Evolutionary conservation across 2,888 invertebrate genomes (phyloP), one percentile per base, ranked within the genome.

Genomic region (Parasteatoda lunata): DNA sequence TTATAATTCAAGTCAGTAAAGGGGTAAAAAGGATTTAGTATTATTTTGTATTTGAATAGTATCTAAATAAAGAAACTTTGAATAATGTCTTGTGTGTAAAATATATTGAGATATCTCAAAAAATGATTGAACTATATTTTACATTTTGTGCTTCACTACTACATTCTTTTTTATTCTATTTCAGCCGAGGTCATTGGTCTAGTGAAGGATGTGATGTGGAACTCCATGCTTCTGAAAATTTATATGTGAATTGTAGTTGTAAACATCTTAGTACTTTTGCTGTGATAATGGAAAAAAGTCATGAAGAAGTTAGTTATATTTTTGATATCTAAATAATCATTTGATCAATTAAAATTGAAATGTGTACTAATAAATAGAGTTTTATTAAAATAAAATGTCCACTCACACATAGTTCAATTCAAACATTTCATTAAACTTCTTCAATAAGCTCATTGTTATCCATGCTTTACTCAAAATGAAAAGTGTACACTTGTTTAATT

Each of bases 241-340:
- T 70, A 11, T 91, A 90, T 72, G 95, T 98, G 75, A 97, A 97
- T 92, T 98, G 98, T 91, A 96, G 97, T 8, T 98, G 98, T 92
- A 95, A 95, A 90, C 97, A 97, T 91, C 93, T 98, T 65, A 96
- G 97, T 2, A 97, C 96, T 4, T 97, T 96, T 92, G 97, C 97
- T 0, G 95, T 98, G 30, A 93, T 92, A 47, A 89, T 88, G 83
- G 89, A 89, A n/a, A 83, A 66, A 69, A 86, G 64, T 72, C 86
- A 81, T 48, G 70, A 81, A 49, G 86, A 86, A 77, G 86, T 86
- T 15, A 9, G 72, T 30, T 68, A 15, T 30, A 15, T 30, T 68
- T 68, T 5, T 30, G 15, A 1, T 68, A 15, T 45, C 5, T 68
- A 30, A 30, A 15, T 15, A 30, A 9, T 68, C 9, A 59, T 13